Conservation (phyloP, 2,113 vertebrate species). For the Eleginops maclovinus region DNA sequence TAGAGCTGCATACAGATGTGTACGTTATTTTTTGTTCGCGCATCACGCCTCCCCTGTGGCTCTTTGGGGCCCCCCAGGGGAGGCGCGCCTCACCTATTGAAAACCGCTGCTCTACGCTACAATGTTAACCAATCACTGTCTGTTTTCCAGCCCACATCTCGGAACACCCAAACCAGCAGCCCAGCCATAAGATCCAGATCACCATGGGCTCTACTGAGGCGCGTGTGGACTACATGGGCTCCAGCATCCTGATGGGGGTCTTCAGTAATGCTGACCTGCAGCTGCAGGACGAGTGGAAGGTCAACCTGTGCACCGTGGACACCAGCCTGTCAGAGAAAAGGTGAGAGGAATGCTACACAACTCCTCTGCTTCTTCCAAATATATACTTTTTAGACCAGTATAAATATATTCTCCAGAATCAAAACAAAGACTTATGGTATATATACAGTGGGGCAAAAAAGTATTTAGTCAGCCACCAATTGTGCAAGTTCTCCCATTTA, state of each 20-base stretch:
- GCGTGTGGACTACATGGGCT: constrained; percentile 98
- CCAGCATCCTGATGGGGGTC: constrained; percentile 98
- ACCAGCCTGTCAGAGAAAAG: constrained; percentile 95
- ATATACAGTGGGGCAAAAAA: no score
- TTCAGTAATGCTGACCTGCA: constrained; percentile 98
- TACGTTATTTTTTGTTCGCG: no score
- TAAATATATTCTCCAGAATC: no score
- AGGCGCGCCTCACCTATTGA: no score
- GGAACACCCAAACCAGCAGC: constrained; percentile 97
- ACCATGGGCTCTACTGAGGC: constrained; percentile 99
- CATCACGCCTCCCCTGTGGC: no score
- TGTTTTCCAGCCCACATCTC: constrained; percentile 93
- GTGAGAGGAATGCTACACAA: constrained; percentile 70
- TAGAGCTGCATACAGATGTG: no score
- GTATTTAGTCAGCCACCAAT: no score
- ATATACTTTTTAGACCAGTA: no score
- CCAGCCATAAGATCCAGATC: constrained; percentile 97
- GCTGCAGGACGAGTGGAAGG: constrained; percentile 98
- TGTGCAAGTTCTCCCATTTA: no score
- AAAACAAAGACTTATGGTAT: no score
- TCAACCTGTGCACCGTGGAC: constrained; percentile 92
- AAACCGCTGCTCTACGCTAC: background rate
- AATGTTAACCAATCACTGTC: background rate
- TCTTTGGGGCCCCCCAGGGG: no score
- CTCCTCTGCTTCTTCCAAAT: no score